phyloP scores from a whole-genome alignment of 2,797 vertebrate genomes.

The Lithobates pipiens region DNA sequence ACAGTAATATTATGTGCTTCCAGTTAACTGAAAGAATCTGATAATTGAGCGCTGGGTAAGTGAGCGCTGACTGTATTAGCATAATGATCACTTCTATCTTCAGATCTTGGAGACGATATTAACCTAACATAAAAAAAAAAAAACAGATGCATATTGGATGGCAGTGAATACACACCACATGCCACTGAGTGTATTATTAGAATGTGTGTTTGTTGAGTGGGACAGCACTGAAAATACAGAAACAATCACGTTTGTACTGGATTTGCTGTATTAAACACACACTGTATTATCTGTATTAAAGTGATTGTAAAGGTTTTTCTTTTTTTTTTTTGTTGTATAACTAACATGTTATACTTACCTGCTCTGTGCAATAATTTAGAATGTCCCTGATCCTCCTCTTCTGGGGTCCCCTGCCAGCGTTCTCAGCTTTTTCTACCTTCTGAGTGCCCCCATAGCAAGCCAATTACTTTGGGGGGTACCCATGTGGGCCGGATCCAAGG shows the following conservation, averaged over 20 bases:
- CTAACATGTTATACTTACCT: too few species aligned
- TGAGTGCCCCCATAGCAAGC: too few species aligned
- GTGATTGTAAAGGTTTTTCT: too few species aligned
- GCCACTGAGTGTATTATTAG: constrained; percentile 23
- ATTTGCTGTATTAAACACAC: background rate
- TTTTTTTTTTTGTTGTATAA: too few species aligned
- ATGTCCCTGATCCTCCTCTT: too few species aligned
- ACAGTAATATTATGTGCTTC: constrained; percentile 33
- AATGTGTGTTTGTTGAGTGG: background rate
- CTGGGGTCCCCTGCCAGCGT: too few species aligned
- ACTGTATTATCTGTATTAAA: too few species aligned
- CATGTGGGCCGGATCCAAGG: too few species aligned
- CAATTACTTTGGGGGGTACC: too few species aligned
- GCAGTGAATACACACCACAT: constrained; percentile 7
- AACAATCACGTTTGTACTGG: background rate
- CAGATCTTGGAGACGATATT: constrained; percentile 50
- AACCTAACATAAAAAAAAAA: constrained; percentile 34
- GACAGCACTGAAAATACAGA: background rate
- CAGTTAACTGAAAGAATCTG: constrained; percentile 54
- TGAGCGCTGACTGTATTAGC: constrained; percentile 58
- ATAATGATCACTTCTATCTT: constrained; percentile 54
- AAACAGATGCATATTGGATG: constrained; percentile 10
- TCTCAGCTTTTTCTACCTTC: too few species aligned
- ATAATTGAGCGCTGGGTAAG: constrained; percentile 53
- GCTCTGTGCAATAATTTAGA: too few species aligned